Evolutionary conservation across 2,888 invertebrate species (phyloP).

Genomic region (Eupithecia dodoneata): DNA sequence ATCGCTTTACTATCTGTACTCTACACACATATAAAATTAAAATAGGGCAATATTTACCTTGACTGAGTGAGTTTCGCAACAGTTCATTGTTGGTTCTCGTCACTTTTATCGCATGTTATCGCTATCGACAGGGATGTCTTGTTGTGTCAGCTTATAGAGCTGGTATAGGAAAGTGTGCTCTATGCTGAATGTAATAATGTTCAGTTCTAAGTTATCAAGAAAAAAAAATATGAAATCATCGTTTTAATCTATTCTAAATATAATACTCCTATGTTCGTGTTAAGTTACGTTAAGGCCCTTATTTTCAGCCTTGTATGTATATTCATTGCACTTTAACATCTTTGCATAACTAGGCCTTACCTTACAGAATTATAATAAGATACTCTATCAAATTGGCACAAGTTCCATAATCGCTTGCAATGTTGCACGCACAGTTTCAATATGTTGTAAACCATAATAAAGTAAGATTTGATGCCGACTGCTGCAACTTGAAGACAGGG

Average conservation of each 20-base stretch:
- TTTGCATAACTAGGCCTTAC: background rate
- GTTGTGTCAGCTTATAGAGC: background rate
- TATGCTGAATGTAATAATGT: background rate
- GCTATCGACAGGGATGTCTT: conserved; percentile 21
- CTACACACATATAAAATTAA: conserved; percentile 8
- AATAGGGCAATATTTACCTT: conserved; percentile 32
- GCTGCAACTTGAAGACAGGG: no score
- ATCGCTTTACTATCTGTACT: background rate
- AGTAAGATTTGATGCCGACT: no score
- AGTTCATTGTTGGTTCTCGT: conserved; percentile 31
- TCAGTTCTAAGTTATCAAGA: background rate
- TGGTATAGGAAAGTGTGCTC: conserved; percentile 5
- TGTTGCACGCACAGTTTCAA: background rate
- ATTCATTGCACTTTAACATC: background rate
- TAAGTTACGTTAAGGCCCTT: background rate
- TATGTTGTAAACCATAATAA: no score
- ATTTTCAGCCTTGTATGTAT: background rate
- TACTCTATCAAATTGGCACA: background rate
- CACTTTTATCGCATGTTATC: conserved; percentile 37
- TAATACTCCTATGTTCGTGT: background rate
- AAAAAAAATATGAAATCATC: background rate
- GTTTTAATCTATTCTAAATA: background rate
- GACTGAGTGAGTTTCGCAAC: conserved; percentile 39
- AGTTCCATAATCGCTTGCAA: background rate
- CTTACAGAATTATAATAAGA: background rate